phyloP scores from a whole-genome alignment of 2,113 vertebrate genomes.

The Pungitius pungitius region DNA sequence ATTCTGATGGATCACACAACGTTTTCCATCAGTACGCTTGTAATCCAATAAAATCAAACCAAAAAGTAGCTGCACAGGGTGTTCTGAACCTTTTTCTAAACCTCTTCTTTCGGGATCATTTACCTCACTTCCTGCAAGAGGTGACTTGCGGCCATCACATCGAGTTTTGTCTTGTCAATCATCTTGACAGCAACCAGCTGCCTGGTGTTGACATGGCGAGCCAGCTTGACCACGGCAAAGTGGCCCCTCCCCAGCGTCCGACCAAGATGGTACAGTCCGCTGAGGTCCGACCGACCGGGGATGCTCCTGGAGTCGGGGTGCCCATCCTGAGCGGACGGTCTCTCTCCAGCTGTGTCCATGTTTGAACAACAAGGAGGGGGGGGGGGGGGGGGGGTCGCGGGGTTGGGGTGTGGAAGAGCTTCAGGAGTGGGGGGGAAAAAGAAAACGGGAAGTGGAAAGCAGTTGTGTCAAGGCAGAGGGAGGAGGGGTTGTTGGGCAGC shows the following conservation, averaged over 20 bases:
- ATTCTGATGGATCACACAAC: background rate
- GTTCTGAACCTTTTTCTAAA: background rate
- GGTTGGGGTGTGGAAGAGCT: background rate
- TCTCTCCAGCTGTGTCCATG: slow-evolving; percentile 59
- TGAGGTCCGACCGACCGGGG: slow-evolving; percentile 80
- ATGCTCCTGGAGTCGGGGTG: slow-evolving; percentile 52
- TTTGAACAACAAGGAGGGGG: slow-evolving; percentile 10
- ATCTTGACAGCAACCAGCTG: slow-evolving; percentile 90
- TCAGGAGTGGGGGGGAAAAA: background rate
- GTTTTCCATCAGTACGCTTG: background rate
- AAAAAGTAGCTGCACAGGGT: background rate
- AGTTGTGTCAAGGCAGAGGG: slow-evolving; percentile 11
- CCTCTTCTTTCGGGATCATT: background rate
- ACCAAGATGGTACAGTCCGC: slow-evolving; percentile 87
- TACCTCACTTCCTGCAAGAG: slow-evolving; percentile 89
- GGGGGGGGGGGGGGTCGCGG: background rate
- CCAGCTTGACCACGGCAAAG: slow-evolving; percentile 89
- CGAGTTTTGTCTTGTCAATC: slow-evolving; percentile 90
- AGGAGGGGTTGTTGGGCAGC: background rate
- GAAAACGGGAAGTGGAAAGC: background rate
- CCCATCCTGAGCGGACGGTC: slow-evolving; percentile 60
- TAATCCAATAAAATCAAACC: slow-evolving; percentile 1
- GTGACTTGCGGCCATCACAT: slow-evolving; percentile 82
- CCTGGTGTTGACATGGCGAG: slow-evolving; percentile 85
- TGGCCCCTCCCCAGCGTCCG: slow-evolving; percentile 89